These are phyloP conservation scores for Siniperca undulata DNA, from an alignment of 2,797 vertebrate genomes.

Conservation along the genomic window DNA sequence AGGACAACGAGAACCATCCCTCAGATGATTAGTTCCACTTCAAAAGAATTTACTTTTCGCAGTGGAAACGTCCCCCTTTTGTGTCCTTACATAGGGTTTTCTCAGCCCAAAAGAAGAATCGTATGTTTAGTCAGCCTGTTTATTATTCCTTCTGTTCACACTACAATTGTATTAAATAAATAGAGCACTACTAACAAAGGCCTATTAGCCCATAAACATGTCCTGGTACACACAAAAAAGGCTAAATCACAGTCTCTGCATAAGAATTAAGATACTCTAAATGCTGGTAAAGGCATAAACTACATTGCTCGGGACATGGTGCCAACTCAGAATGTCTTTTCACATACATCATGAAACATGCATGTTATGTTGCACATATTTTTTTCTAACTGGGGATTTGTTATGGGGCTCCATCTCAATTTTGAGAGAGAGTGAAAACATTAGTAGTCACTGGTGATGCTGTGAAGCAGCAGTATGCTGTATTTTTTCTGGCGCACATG, in stretches of 20 bases:
- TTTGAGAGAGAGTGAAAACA: slow-evolving; percentile 46
- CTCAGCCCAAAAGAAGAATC: slow-evolving; percentile 91
- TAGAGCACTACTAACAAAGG: slow-evolving; percentile 82
- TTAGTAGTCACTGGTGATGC: slow-evolving; percentile 47
- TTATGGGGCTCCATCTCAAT: slow-evolving; percentile 42
- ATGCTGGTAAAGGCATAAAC: slow-evolving; percentile 64
- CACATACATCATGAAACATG: slow-evolving; percentile 61
- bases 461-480: slow-evolving; percentile 35
- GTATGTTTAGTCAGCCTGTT: slow-evolving; percentile 93
- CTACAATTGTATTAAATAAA: slow-evolving; percentile 94
- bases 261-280: slow-evolving; percentile 77
- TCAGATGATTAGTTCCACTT: slow-evolving; percentile 99
- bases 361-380: slow-evolving; percentile 63
- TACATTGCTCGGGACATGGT: slow-evolving; percentile 40
- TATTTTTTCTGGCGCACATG: background rate
- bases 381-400: slow-evolving; percentile 43
- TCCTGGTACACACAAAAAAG: slow-evolving; percentile 79
- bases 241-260: slow-evolving; percentile 76
- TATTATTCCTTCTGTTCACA: slow-evolving; percentile 94
- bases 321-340: slow-evolving; percentile 51
- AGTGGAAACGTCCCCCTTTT: slow-evolving; percentile 95
- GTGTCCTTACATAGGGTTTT: slow-evolving; percentile 94
- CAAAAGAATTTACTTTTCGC: slow-evolving; percentile 99
- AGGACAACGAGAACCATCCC: slow-evolving; percentile 99
- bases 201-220: slow-evolving; percentile 88